phyloP scores from a whole-genome alignment of 2,888 invertebrate genomes.

The Schrankia costaestrigalis region DNA sequence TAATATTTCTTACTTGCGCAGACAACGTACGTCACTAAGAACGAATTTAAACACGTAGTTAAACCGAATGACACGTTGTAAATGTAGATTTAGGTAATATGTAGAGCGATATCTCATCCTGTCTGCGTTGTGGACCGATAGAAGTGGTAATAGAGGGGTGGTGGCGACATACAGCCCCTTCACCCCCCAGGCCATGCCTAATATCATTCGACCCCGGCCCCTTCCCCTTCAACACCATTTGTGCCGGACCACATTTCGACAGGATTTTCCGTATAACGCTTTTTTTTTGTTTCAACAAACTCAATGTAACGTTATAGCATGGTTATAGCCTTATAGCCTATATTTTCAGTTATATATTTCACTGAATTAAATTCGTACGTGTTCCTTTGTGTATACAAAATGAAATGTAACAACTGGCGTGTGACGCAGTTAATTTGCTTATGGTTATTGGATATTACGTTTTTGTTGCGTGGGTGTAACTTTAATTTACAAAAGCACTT shows the following conservation, averaged over 20 bases:
- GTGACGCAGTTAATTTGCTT: no score
- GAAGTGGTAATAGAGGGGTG: conserved; percentile 13
- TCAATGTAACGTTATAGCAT: background rate
- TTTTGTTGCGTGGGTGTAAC: no score
- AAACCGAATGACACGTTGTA: conserved; percentile 15
- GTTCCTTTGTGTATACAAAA: no score
- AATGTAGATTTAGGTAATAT: no score
- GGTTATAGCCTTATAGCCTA: background rate
- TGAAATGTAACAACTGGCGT: no score
- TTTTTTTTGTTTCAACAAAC: conserved; percentile 13
- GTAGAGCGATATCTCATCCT: conserved; percentile 21
- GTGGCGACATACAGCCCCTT: background rate
- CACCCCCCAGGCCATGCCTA: background rate
- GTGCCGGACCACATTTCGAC: conserved; percentile 28
- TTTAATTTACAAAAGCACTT: no score
- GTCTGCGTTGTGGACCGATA: conserved; percentile 11
- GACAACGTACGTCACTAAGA: no score
- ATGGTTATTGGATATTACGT: no score
- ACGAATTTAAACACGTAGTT: conserved; percentile 20
- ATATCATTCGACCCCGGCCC: background rate
- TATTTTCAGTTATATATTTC: no score
- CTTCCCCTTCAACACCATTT: conserved; percentile 26
- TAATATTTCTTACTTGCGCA: no score
- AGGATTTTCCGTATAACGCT: conserved; percentile 21
- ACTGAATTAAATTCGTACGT: no score